Evolutionary conservation across 2,888 invertebrate genomes (phyloP).

Genomic region (Protonemura montana): DNA sequence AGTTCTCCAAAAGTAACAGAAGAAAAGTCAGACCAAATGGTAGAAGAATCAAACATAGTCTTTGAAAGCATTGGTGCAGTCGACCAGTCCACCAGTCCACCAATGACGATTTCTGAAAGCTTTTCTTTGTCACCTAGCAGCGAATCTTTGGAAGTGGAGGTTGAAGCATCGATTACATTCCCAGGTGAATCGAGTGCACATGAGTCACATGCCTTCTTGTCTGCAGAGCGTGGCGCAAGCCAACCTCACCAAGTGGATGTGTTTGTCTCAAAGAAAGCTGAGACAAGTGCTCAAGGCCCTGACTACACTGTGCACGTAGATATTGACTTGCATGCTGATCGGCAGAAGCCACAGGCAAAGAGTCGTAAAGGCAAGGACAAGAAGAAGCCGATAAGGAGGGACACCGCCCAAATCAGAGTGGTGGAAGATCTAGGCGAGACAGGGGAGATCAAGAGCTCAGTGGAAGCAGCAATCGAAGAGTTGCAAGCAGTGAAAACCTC

Average conservation of each 20-base stretch:
- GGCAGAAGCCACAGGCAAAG: slow-evolving; percentile 52
- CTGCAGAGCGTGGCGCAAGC: not conserved
- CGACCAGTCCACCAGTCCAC: slow-evolving; percentile 58
- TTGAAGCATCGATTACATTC: slow-evolving; percentile 52
- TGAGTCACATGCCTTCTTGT: not conserved
- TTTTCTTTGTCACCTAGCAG: slow-evolving; percentile 55
- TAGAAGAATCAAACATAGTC: too few species aligned
- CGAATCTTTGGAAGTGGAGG: slow-evolving; percentile 58
- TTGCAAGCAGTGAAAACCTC: slow-evolving; percentile 48
- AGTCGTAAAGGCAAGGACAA: slow-evolving; percentile 22
- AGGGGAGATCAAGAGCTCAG: not conserved
- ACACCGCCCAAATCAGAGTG: slow-evolving; percentile 33
- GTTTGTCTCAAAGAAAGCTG: not conserved
- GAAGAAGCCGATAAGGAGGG: not conserved
- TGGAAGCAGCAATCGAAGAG: slow-evolving; percentile 42
- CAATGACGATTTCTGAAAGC: not conserved
- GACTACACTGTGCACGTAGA: not conserved
- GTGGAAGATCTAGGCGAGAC: slow-evolving; percentile 29
- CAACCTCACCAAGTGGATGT: not conserved
- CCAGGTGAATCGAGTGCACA: not conserved
- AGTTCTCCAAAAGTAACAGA: too few species aligned
- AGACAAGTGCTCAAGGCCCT: not conserved
- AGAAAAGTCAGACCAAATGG: too few species aligned
- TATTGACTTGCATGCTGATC: slow-evolving; percentile 47
- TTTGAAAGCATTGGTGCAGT: not conserved